phyloP scores from a whole-genome alignment of 2,113 vertebrate genomes.

The Plectropomus leopardus region DNA sequence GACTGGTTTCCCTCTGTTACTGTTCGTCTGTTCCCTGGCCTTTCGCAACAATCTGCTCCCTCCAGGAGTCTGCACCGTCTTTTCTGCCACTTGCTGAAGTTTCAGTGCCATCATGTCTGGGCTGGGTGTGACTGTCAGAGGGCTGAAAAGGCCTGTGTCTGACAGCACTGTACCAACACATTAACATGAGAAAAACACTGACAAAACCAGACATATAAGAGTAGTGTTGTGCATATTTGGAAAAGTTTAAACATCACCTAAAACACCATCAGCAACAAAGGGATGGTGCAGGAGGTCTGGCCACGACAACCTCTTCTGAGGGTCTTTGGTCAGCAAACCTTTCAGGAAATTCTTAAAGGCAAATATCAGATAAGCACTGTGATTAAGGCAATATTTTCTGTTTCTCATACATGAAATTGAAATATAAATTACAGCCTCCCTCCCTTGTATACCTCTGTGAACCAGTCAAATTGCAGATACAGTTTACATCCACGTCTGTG shows the following conservation, averaged over 20 bases:
- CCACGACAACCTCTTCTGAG: constrained; percentile 91
- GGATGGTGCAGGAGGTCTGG: constrained; percentile 93
- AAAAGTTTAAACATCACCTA: constrained; percentile 83
- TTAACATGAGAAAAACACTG: neutral
- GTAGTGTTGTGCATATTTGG: neutral
- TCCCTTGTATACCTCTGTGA: too few relatives aligned
- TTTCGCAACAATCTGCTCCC: constrained; percentile 87
- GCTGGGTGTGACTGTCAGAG: constrained; percentile 89
- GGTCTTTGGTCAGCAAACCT: constrained; percentile 95
- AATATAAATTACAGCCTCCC: too few relatives aligned
- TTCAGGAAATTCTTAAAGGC: constrained; percentile 92
- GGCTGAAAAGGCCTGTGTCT: constrained; percentile 83
- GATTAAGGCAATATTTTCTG: neutral
- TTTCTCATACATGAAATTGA: neutral
- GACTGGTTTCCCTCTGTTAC: constrained; percentile 78
- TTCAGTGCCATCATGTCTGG: constrained; percentile 89
- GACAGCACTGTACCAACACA: constrained; percentile 83
- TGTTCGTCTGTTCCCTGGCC: constrained; percentile 82
- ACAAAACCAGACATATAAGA: neutral
- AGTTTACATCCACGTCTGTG: too few relatives aligned
- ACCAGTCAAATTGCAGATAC: too few relatives aligned
- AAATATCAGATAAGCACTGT: constrained; percentile 13
- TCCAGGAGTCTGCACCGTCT: constrained; percentile 77
- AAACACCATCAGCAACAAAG: constrained; percentile 91
- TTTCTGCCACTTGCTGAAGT: constrained; percentile 86